Conservation (phyloP, 1,140 invertebrate species). For the Tachypleus tridentatus region DNA sequence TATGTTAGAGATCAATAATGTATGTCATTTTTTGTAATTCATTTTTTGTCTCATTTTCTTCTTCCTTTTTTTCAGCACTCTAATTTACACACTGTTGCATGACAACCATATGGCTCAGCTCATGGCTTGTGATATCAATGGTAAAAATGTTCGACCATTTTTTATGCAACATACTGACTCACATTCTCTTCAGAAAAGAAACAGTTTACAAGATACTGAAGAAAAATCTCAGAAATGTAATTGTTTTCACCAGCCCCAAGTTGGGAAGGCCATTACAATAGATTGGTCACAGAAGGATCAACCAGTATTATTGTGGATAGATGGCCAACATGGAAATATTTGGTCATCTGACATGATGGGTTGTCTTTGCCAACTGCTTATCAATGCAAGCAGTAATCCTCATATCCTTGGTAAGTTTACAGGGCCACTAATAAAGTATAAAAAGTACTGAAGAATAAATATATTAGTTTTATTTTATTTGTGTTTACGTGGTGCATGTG, state of each 20-base stretch:
- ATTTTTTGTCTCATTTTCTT: not conserved
- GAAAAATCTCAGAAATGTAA: constrained; percentile 33
- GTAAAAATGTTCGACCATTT: constrained; percentile 43
- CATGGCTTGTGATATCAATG: constrained; percentile 48
- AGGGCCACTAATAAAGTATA: too few relatives aligned
- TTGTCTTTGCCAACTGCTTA: constrained; percentile 49
- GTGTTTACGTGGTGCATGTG: too few relatives aligned
- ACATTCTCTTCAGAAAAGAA: not conserved
- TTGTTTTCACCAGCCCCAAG: constrained; percentile 44
- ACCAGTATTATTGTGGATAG: constrained; percentile 51
- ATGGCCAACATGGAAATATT: constrained; percentile 44
- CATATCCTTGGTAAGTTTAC: too few relatives aligned
- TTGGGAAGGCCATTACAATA: constrained; percentile 47
- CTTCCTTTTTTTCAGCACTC: constrained; percentile 39
- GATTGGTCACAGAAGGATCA: constrained; percentile 47
- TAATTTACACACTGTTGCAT: constrained; percentile 57
- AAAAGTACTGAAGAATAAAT: too few relatives aligned
- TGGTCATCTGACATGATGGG: constrained; percentile 50
- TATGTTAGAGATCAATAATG: too few relatives aligned
- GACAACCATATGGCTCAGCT: constrained; percentile 41
- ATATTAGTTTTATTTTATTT: too few relatives aligned
- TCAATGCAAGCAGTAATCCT: constrained; percentile 32
- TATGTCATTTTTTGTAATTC: too few relatives aligned
- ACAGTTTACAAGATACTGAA: too few relatives aligned
- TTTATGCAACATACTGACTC: constrained; percentile 31